phyloP scores from a whole-genome alignment of 2,888 invertebrate genomes.

The Mactromeris polynyma region DNA sequence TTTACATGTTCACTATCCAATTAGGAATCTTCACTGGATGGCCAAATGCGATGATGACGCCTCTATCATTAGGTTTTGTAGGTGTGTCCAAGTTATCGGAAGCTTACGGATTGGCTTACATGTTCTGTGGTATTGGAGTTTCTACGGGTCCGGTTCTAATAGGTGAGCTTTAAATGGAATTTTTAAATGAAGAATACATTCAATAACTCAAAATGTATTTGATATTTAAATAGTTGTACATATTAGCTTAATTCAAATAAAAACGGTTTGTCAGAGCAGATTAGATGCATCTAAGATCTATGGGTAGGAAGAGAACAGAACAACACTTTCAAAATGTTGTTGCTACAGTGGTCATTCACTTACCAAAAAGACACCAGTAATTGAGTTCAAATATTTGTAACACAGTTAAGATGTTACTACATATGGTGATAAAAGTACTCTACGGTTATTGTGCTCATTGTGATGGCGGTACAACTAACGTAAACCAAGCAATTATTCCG shows the following conservation, averaged over 20 bases:
- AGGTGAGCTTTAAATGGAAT: conserved; percentile 60
- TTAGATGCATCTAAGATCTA: not conserved
- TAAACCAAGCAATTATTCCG: no score
- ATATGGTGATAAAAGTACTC: no score
- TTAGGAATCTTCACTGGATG: conserved; percentile 65
- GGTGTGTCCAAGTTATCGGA: conserved; percentile 62
- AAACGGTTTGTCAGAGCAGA: not conserved
- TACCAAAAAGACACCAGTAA: no score
- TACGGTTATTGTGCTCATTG: no score
- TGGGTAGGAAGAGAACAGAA: no score
- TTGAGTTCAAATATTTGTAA: no score
- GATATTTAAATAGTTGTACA: not conserved
- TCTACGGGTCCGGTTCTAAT: conserved; percentile 64
- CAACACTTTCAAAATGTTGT: no score
- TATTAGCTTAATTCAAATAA: not conserved
- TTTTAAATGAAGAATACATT: not conserved
- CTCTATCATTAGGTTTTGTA: conserved; percentile 63
- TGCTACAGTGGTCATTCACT: no score
- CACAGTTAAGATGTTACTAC: no score
- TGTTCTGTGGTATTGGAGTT: conserved; percentile 68
- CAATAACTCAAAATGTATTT: not conserved
- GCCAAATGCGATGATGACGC: conserved; percentile 66
- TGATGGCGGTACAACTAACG: no score
- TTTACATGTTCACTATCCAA: conserved; percentile 53
- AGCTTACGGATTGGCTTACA: conserved; percentile 65